phyloP scores from a whole-genome alignment of 2,797 vertebrate genomes.

The Leucoraja ocellata region DNA sequence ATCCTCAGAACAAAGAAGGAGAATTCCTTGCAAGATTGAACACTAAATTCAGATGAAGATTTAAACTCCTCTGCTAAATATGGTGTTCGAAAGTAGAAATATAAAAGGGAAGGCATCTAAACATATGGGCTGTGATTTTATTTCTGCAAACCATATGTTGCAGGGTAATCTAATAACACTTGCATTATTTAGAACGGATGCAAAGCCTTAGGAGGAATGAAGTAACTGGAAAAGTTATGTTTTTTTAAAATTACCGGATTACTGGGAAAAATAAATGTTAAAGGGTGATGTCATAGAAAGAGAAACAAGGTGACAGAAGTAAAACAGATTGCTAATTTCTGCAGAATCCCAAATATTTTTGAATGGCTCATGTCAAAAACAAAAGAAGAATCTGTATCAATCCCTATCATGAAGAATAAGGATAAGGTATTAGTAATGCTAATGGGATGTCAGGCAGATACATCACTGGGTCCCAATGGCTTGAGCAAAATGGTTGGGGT shows the following conservation, averaged over 20 bases:
- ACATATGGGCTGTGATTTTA: slow-evolving; percentile 8
- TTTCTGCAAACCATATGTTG: slow-evolving; percentile 17
- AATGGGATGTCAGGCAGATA: no score
- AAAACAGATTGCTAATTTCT: not conserved
- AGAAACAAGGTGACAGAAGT: not conserved
- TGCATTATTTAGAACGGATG: not conserved
- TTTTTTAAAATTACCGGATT: not conserved
- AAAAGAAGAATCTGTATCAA: no score
- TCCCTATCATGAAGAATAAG: no score
- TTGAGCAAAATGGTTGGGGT: no score
- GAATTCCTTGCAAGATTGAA: not conserved
- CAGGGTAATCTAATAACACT: not conserved
- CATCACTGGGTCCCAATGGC: no score
- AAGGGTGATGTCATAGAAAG: not conserved
- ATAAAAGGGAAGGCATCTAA: not conserved
- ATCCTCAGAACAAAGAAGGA: not conserved
- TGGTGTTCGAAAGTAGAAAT: not conserved
- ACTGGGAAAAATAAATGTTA: slow-evolving; percentile 6
- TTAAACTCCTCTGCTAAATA: slow-evolving; percentile 3
- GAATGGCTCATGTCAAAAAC: no score
- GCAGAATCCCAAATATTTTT: no score
- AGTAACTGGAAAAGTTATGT: slow-evolving; percentile 17
- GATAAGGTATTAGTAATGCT: no score
- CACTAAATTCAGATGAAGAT: not conserved
- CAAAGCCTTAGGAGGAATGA: slow-evolving; percentile 7